phyloP scores from a whole-genome alignment of 2,888 invertebrate species.

The Galeopsomyia nigrocyanea region DNA sequence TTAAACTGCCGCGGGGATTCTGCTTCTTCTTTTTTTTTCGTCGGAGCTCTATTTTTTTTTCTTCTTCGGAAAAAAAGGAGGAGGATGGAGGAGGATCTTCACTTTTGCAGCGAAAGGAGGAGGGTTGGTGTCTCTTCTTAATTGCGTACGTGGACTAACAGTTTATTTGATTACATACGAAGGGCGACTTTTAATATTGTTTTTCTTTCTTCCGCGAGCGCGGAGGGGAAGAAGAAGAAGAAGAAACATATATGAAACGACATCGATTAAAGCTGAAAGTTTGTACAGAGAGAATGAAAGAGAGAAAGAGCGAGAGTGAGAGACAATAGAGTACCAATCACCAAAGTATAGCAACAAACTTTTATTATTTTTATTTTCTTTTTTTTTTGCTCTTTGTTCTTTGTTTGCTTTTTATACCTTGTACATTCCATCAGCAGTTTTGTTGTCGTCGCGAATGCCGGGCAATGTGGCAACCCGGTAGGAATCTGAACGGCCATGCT shows the following conservation, averaged over 20 bases:
- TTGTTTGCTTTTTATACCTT: slow-evolving; percentile 75
- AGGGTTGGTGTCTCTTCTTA: too few species aligned
- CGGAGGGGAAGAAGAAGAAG: background rate
- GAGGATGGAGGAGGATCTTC: too few species aligned
- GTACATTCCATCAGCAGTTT: slow-evolving; percentile 92
- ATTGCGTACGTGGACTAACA: too few species aligned
- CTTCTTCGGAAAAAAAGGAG: background rate
- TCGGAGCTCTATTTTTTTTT: background rate
- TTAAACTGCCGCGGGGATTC: slow-evolving; percentile 23
- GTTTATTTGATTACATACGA: too few species aligned
- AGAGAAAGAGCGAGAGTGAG: slow-evolving; percentile 7
- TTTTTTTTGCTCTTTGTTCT: slow-evolving; percentile 10
- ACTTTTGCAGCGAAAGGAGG: too few species aligned
- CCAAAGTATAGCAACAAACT: background rate
- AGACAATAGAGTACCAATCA: slow-evolving; percentile 7
- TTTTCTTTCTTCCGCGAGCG: too few species aligned
- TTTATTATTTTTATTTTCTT: slow-evolving; percentile 3
- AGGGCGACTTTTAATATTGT: too few species aligned
- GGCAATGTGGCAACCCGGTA: slow-evolving; percentile 97
- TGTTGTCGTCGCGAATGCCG: slow-evolving; percentile 93
- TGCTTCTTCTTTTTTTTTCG: too few species aligned
- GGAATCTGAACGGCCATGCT: slow-evolving; percentile 96
- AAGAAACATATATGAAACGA: background rate
- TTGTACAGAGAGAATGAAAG: slow-evolving; percentile 7
- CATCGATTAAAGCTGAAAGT: background rate